phyloP scores from a whole-genome alignment of 2,888 invertebrate genomes.

The Drosophila maculinotata region DNA sequence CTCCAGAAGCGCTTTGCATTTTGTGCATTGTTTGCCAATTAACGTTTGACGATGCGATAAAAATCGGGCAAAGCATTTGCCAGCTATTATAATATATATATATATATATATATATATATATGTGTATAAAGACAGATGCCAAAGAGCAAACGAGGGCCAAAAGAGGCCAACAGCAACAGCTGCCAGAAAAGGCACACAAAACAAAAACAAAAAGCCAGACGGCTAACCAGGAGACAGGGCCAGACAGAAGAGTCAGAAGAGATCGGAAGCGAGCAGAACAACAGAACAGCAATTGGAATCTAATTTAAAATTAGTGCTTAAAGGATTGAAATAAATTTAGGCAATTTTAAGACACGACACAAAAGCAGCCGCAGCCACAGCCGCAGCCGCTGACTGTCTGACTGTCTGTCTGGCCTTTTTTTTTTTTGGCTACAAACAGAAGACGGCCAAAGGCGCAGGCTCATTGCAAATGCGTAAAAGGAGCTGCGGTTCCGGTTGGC shows the following conservation, averaged over 20 bases:
- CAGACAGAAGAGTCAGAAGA: constrained; percentile 21
- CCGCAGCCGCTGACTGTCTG: constrained; percentile 47
- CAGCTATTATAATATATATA: constrained; percentile 51
- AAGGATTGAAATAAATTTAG: constrained; percentile 81
- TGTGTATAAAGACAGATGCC: constrained; percentile 41
- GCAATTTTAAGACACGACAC: constrained; percentile 58
- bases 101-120: constrained; percentile 9
- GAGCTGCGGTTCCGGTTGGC: constrained; percentile 64
- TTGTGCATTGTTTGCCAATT: constrained; percentile 67
- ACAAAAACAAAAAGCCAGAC: constrained; percentile 1
- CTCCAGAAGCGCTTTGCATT: constrained; percentile 66
- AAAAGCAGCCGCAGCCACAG: constrained; percentile 44
- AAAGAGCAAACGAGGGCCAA: constrained; percentile 19
- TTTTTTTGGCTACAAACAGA: constrained; percentile 19
- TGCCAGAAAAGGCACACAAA: constrained; percentile 24
- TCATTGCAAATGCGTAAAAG: constrained; percentile 73
- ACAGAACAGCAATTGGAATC: constrained; percentile 73
- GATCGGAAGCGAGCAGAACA: constrained; percentile 3
- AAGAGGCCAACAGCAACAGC: constrained; percentile 58
- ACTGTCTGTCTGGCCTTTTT: neutral
- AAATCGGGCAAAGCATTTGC: constrained; percentile 62
- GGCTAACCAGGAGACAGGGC: neutral
- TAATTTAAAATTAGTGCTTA: constrained; percentile 80
- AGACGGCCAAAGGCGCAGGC: constrained; percentile 8
- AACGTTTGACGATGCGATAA: constrained; percentile 62